Evolutionary conservation across 2,797 vertebrate genomes (phyloP), one percentile per base, ranked within the genome.

Genomic region (Amniataba percoides): DNA sequence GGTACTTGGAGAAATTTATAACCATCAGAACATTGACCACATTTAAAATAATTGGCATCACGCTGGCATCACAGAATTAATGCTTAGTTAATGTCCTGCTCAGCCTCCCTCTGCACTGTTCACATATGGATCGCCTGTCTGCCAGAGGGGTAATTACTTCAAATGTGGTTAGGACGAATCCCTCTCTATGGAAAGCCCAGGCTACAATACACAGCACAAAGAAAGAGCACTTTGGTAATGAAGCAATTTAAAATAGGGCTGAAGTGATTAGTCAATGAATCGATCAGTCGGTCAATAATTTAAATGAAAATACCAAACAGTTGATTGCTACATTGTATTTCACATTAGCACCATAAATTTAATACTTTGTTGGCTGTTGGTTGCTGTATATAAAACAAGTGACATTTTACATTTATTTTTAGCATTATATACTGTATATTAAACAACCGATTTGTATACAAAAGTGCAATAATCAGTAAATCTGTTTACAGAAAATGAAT

Each of bases 1-100:
- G 74, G 51, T 63, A 71, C 43, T 79, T 72, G 23, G 34, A 73
- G 63, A 79, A 70, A 87, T 83, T 18, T 82, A 82, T 66, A 78
- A 81, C 67, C 64, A 55, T 72, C 64, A 77, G 55, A 87, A 77
- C 81, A 81, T 39, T 81, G 87, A 78, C 79, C 82, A 73, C 74
- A 81, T 88, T 85, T 84, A 84, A 86, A 89, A 89, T 89, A 88
- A 92, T 88, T 89, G 80, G 74, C 87, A 74, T 70, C 84, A 85
- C 46, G 56, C 85, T 82, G 77, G 71, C 80, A 83, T 88, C 63
- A 53, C 84, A 65, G 83, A 88, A 89, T 84, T 87, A 89, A 89
- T 89, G 87, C 80, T 87, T 66, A 61, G 74, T 88, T 91, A 90
- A 92, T 87, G 84, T 78, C 85, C 82, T 79, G 82, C 82, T 84